Evolutionary conservation across 2,888 invertebrate species (phyloP), one percentile per base, ranked within the genome.

Genomic region (Eupithecia insigniata): DNA sequence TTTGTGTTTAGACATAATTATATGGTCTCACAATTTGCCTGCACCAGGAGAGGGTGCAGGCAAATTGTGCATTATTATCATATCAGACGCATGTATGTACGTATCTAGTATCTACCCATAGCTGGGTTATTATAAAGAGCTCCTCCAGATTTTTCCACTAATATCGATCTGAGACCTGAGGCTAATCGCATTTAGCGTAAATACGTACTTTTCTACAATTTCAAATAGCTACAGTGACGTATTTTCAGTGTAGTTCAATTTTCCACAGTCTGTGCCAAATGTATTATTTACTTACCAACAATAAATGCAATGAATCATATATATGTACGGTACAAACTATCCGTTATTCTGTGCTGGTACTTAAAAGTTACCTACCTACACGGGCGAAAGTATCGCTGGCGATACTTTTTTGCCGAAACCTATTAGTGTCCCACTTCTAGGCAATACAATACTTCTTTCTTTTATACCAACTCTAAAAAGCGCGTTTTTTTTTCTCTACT

Each of bases 251-350:
- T 30, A 22, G 34, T 51, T 34, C 12, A 58, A 32, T 34, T 60
- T 60, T 65, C 36, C 43, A 34, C 60, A 39, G 22, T 69, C 66
- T 26, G 66, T 72, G 69, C 72, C 72, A 72, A 72, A 69, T 66
- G 46, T 62, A 66, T 72, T 55, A 72, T 69, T 72, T 69, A 67
- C 30, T 4, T 30, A 55, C 22, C 2, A 1, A 55, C 26, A 55
- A 55, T 55, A 55, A 55, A 55, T 55, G 55, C 55, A 12, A 55
- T 55, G 55, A 55, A 55, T 55, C 55, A 55, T 55, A 16, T 60
- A 55, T 55, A 16, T 60, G 18, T 60, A 60, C 16, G 18, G 30
- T 14, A 55, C 26, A 55, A 55, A 55, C 55, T 55, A 26, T 1
- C 10, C 26, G 26, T 14, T 55, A 55, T 55, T 26, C 55, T 26